Evolutionary conservation across 2,797 vertebrate species (phyloP).

Genomic region (Pterois miles): DNA sequence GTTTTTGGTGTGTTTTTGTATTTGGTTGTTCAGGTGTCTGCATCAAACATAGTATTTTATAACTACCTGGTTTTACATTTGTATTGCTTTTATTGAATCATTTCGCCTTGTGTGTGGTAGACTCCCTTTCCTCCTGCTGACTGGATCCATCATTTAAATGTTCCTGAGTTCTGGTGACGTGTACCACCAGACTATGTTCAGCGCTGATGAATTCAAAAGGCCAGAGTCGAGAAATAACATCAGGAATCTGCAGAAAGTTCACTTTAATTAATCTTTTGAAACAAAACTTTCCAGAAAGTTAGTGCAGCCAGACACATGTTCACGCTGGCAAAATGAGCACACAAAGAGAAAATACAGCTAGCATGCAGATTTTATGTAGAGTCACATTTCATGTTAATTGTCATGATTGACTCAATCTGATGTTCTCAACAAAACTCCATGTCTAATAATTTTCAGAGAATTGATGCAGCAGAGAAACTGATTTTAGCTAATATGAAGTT

Average conservation of each 20-base stretch:
- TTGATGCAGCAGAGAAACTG: background rate
- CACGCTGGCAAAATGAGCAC: background rate
- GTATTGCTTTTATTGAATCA: background rate
- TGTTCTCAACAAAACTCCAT: background rate
- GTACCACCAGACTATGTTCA: slow-evolving; percentile 38
- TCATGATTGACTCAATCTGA: background rate
- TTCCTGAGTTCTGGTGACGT: slow-evolving; percentile 31
- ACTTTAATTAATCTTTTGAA: slow-evolving; percentile 49
- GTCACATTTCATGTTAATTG: slow-evolving; percentile 4
- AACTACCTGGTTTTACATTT: background rate
- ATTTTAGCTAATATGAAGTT: background rate
- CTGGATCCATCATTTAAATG: slow-evolving; percentile 26
- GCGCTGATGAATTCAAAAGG: slow-evolving; percentile 38
- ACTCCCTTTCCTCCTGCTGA: slow-evolving; percentile 9
- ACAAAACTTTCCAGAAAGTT: slow-evolving; percentile 31
- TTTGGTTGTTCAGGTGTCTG: background rate
- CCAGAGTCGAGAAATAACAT: slow-evolving; percentile 28
- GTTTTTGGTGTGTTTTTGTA: background rate
- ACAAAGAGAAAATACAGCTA: background rate
- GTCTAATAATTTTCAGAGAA: background rate
- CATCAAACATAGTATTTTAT: background rate
- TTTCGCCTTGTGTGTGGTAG: slow-evolving; percentile 17
- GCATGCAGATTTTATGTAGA: background rate
- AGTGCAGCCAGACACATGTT: background rate
- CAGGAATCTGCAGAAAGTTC: slow-evolving; percentile 16